Evolutionary conservation across 92 coral and sea anemone genomes (phyloP), one percentile per base, ranked within the genome.

Genomic region (Desmophyllum pertusum): DNA sequence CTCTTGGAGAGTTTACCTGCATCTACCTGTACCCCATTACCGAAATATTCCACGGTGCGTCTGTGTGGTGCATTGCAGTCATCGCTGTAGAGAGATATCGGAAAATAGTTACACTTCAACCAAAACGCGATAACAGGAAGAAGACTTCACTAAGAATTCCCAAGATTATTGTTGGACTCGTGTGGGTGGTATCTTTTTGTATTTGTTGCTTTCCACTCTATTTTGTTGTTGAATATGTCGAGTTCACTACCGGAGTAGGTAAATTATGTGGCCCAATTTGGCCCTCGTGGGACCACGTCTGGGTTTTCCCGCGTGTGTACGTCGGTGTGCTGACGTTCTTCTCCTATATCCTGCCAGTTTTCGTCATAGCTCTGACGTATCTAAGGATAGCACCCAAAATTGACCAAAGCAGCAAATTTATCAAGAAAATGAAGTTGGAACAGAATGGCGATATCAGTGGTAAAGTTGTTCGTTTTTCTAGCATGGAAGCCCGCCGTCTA

Each of bases 11-110:
- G 27, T 77, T 82, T 71, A 19, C 51, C 17, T 90, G 93, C 77
- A 85, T 52, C 1, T 90, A 83, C 52, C 19, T 90, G 18, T 76
- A 27, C 17, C 90, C 93, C 5, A 36, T 84, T 6, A n/a, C 77
- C 1, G 93, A 90, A 9, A 67, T 78, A 31, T 90, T 90, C 35
- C 82, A 37, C 46, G 90, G 93, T 7, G 88, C 79, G 14, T 90
- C 93, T 1, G 82, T 89, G 23, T 85, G 92, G 87, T 73, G 55
- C 78, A 89, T 89, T 31, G 84, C 81, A 29, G 66, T 76, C n/a
- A 85, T 89, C 41, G 92, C 92, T 67, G 50, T 85, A 10, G 89
- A 80, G 29, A 29, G 89, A 30, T 89, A 89, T 76, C 66, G 77
- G 4, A 67, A 50, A 50, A 45, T 81, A 63, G 52, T n/a, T n/a